Base-by-base conservation (phyloP, 2,797 vertebrate genomes). In the Threskiornis aethiopicus region DNA sequence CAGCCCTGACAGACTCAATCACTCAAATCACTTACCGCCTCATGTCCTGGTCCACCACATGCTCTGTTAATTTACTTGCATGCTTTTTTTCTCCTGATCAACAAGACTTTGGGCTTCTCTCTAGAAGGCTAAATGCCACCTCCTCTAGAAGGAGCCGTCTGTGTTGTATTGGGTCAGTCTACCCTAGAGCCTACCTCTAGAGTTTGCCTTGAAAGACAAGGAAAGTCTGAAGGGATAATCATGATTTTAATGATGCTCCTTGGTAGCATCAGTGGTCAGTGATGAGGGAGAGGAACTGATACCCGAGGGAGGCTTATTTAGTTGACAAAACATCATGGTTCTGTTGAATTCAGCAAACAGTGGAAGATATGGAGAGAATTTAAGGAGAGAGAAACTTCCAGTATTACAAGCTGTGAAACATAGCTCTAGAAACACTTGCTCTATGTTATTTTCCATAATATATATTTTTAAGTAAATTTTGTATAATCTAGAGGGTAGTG, bases 1-100 rank as follows among this genome's bases (percentile, higher is more conserved):
- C 20, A 52, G 39, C 33, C 51, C 16, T 1, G 0, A 28, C 0
- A 44, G 47, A 41, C n/a, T n/a, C n/a, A n/a, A n/a, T n/a, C n/a
- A n/a, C n/a, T 77, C 64, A 37, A 72, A 28, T 54, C 58, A 44
- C 58, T 15, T 16, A 59, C 19, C 4, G 2, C n/a, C 49, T 79
- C 41, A 29, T 35, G 11, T 41, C 39, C 64, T 41, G 11, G 7
- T 22, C 49, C 5, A 17, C 13, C 55, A 10, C 25, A 6, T 6
- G 4, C 8, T 42, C 28, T 11, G 18, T 64, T 70, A 21, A 39
- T 66, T 66, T 75, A 13, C n/a, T 69, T 62, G 15, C 33, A 54
- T 16, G 3, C 8, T 6, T 64, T 44, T 89, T 61, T 75, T 15
- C 28, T 44, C 7, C 16, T 24, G 15, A 41, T 35, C 26, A 54